A percentile compares a stretch with the other conserved stretches of the same genome.
Evolutionary conservation across 2,888 invertebrate species (phyloP).

Genomic region (Lamellibrachia columna): DNA sequence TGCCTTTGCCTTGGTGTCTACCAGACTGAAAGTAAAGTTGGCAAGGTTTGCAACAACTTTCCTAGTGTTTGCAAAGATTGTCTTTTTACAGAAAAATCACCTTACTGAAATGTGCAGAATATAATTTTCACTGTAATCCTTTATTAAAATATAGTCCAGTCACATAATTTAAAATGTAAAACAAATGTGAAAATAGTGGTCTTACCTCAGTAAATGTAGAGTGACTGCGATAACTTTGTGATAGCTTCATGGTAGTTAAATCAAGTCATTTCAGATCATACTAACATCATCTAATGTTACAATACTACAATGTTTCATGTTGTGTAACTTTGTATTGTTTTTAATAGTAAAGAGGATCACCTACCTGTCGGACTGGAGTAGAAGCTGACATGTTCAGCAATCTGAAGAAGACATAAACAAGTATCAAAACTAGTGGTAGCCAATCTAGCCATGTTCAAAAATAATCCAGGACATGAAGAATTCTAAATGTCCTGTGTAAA

Average conservation of each 20-base stretch:
- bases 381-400: neutral
- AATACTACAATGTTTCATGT: neutral
- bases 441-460: neutral
- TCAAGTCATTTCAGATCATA: too few relatives aligned
- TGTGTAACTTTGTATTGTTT: neutral
- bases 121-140: too few relatives aligned
- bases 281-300: neutral
- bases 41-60: neutral
- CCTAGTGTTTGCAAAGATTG: neutral
- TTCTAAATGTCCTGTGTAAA: neutral
- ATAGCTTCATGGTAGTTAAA: too few relatives aligned
- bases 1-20: neutral
- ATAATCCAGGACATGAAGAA: neutral
- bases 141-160: too few relatives aligned
- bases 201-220: too few relatives aligned
- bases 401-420: neutral
- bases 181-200: too few relatives aligned
- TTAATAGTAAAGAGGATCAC: neutral
- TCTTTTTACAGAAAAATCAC: too few relatives aligned
- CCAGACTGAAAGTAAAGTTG: neutral
- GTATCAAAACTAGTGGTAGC: neutral
- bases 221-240: too few relatives aligned
- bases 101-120: too few relatives aligned
- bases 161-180: too few relatives aligned
- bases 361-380: constrained; percentile 16